Conservation (phyloP, 2,113 vertebrate genomes). For the Pionites leucogaster region DNA sequence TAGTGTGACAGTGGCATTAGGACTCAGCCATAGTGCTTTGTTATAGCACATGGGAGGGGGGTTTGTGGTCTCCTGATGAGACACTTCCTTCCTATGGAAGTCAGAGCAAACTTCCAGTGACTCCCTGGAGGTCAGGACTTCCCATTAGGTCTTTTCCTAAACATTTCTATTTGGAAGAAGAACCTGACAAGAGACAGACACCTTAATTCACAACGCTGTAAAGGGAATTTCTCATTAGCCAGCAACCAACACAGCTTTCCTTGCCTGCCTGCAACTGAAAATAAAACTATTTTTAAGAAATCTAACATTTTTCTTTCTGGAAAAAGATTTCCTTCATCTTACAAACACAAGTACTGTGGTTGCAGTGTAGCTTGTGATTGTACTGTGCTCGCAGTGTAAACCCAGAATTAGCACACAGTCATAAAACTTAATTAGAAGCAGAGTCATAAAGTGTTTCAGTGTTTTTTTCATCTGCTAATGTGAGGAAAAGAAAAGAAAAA, state of each 20-base stretch:
- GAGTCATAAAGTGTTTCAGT: neutral
- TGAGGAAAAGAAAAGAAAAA: neutral
- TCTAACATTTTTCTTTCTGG: neutral
- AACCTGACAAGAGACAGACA: fast-evolving
- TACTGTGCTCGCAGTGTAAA: neutral
- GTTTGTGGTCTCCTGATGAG: neutral
- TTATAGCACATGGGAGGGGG: fast-evolving
- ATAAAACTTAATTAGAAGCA: neutral
- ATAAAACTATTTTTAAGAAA: neutral
- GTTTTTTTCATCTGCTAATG: neutral
- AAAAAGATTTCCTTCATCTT: neutral
- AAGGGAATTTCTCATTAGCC: neutral
- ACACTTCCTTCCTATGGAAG: fast-evolving
- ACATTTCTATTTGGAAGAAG: neutral
- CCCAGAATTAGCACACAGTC: neutral
- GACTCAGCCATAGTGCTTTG: fast-evolving
- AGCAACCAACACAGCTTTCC: neutral
- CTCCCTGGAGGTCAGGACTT: neutral
- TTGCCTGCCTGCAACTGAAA: neutral
- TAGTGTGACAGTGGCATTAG: fast-evolving
- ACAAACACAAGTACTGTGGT: too few relatives aligned
- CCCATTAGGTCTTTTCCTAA: neutral
- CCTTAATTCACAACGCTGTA: too few relatives aligned
- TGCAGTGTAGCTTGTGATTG: neutral
- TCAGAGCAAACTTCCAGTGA: neutral